Evolutionary conservation across 1,140 invertebrate species (phyloP), one percentile per base, ranked within the genome.

Genomic region (Drosophila nasuta): DNA sequence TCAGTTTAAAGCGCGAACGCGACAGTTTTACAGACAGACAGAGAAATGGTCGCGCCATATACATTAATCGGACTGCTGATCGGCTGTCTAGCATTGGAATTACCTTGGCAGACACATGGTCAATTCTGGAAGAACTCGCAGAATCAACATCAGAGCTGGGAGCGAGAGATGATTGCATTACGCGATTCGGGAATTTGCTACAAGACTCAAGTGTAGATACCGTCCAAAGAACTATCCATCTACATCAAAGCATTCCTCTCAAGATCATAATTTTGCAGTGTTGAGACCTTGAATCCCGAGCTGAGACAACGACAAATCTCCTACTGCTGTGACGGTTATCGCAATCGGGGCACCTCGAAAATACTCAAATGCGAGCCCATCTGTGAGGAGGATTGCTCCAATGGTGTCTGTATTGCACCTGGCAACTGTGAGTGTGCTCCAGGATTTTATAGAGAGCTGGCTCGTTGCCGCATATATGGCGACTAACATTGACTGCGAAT

Each of bases 321-420:
- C 1, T 80, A 79, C 49, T 92, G 91, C 59, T 92, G 91, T 33
- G 49, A 57, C 7, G 91, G 91, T 15, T 92, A 92, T 30, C 20
- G 43, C 13, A 81, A 74, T 43, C 58, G 45, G 0, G 73, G 77
- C n/a, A 80, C 3, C 8, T 33, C 65, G 3, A 41, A 62, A 49
- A 62, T 56, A 25, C 54, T 86, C 0, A 85, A 93, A 35, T 95
- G 94, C 75, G 93, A 93, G 46, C 94, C 95, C 6, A 93, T 94
- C 2, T 95, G 95, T 71, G 75, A 57, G 2, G 81, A 93, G 45
- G 93, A 93, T 5, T 95, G 95, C 73, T 72, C 93, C 0, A 94
- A 95, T 77, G 94, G 94, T 0, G 73, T 93, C 5, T 96, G 95
- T 70, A 38, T 91, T 10, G 85, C 81, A 0, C 94, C 94, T 1